phyloP scores from a whole-genome alignment of 35 echinoderm and acorn worm genomes.

The Heliocidaris tuberculata region DNA sequence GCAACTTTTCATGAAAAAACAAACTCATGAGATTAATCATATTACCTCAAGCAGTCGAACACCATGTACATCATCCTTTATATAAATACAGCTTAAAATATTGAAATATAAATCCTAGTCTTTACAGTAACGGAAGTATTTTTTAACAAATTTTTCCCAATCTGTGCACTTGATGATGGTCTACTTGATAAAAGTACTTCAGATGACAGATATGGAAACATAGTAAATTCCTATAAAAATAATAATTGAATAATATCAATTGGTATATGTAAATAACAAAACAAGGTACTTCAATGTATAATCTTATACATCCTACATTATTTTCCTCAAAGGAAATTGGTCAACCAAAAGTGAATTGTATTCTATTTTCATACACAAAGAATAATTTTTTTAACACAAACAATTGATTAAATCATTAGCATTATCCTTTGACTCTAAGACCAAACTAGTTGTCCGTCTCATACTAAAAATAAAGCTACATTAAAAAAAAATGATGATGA shows the following conservation, averaged over 20 bases:
- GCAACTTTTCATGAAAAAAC: background rate
- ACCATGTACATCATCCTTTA: background rate
- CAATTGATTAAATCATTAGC: background rate
- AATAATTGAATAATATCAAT: background rate
- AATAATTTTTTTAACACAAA: background rate
- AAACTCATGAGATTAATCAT: background rate
- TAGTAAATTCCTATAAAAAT: background rate
- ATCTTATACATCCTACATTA: background rate
- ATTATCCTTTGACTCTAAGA: background rate
- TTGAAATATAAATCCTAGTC: background rate
- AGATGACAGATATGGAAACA: background rate
- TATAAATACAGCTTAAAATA: slow-evolving; percentile 12
- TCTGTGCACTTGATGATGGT: background rate
- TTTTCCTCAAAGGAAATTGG: background rate
- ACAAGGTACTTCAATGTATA: background rate
- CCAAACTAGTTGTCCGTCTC: background rate
- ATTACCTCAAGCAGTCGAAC: background rate
- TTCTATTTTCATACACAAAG: background rate
- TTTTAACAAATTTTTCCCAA: background rate
- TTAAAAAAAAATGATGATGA: background rate
- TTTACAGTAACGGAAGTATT: background rate
- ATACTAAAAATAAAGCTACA: background rate
- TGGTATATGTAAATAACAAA: background rate
- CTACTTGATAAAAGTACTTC: background rate
- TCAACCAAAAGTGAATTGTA: background rate